Conservation (phyloP, 1,140 invertebrate genomes). For the Cyrtorhinus lividipennis region DNA sequence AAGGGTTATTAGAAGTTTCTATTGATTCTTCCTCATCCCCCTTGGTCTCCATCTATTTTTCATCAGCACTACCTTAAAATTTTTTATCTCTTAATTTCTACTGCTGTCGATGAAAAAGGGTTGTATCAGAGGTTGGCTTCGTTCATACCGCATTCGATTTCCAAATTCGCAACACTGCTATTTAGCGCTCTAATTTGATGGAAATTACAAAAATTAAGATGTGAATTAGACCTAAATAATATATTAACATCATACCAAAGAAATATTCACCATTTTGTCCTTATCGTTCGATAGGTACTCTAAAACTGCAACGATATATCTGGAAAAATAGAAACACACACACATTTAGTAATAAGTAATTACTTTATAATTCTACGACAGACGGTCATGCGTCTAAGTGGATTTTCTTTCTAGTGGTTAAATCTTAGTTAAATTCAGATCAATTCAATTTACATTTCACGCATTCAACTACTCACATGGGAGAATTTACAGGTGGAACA, state of each 20-base stretch:
- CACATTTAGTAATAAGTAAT: neutral
- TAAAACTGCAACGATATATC: slow-evolving; percentile 8
- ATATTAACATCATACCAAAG: neutral
- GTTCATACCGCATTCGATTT: neutral
- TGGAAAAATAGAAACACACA: neutral
- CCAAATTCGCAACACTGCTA: neutral
- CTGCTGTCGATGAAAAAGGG: neutral
- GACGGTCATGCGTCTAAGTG: too few relatives aligned
- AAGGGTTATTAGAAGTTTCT: too few relatives aligned
- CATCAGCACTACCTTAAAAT: neutral
- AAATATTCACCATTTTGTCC: neutral
- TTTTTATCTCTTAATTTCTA: neutral
- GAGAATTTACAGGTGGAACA: neutral
- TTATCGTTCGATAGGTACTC: too few relatives aligned
- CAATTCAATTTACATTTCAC: neutral
- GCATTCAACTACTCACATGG: neutral
- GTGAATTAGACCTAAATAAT: neutral
- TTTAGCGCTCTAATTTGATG: neutral
- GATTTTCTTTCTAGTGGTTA: too few relatives aligned
- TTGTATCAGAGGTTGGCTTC: neutral
- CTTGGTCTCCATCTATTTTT: too few relatives aligned
- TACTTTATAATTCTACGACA: too few relatives aligned
- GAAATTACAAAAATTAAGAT: neutral
- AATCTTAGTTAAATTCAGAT: neutral
- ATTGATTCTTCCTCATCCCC: too few relatives aligned